Base-by-base conservation (phyloP, 2,888 invertebrate species). In the Dastarcus helophoroides region DNA sequence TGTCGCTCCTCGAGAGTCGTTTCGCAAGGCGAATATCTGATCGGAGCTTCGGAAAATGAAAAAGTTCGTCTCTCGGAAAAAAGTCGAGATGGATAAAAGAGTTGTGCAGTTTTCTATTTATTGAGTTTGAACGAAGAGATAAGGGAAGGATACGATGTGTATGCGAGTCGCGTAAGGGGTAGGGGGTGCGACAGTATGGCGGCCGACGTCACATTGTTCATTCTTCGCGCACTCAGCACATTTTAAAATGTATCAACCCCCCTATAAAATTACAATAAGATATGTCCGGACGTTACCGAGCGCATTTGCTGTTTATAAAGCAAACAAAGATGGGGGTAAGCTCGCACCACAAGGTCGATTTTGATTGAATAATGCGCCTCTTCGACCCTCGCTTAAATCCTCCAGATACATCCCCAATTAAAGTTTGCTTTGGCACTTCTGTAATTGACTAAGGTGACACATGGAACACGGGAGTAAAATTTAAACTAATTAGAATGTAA, bases 181-280 rank as follows among this genome's bases (percentile, higher is more conserved):
- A 48, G 40, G 54, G 53, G 55, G 51, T 56, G 60, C 59, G 61
- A 60, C 61, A 59, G 57, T 46, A 59, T 60, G 61, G 61, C 61
- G 61, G 54, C 61, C 52, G 43, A 54, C 50, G 58, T 58, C 61
- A 60, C 60, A 61, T 61, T 58, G 58, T 56, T 61, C 61, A 61
- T 60, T 60, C 60, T 57, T 57, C 53, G 59, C 58, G 58, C 58
- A 58, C 57, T 60, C 61, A 56, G 59, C 61, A 62, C 60, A 62
- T 60, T 60, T 60, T 60, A 60, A 62, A 62, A 60, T 60, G 59
- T 60, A 60, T 60, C 60, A 60, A 56, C 57, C 59, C 58, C 48
- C n/a, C 59, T 55, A 60, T 60, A 59, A 60, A 60, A 61, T 61
- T 58, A 59, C 58, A 60, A 60, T 60, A 58, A 58, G 53, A 57